Evolutionary conservation across 2,888 invertebrate species (phyloP).

Genomic region (Mimachlamys varia): DNA sequence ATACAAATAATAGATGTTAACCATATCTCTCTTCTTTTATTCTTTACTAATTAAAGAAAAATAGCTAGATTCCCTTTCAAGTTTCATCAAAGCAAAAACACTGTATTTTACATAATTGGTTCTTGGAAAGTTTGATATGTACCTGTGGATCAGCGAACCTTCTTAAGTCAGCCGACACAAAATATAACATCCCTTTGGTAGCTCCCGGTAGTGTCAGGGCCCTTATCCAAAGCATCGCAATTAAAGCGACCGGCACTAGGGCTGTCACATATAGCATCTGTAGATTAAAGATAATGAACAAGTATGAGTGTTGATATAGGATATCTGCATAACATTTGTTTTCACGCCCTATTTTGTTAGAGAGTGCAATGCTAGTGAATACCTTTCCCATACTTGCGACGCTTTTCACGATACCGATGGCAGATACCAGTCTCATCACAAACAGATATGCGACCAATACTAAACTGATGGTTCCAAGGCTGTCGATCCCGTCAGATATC

Average conservation of each 20-base stretch:
- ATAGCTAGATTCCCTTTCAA: background rate
- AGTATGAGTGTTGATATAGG: too few relatives aligned
- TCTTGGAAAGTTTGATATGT: background rate
- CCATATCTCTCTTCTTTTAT: background rate
- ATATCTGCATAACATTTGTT: too few relatives aligned
- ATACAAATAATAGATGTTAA: background rate
- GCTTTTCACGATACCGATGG: background rate
- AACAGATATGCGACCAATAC: background rate
- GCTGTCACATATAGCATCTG: background rate
- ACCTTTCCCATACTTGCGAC: background rate
- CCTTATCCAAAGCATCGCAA: background rate
- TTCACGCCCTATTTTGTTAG: too few relatives aligned
- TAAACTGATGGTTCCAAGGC: background rate
- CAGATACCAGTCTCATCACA: background rate
- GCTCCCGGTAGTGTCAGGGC: background rate
- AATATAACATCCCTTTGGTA: background rate
- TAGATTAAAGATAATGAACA: too few relatives aligned
- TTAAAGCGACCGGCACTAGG: background rate
- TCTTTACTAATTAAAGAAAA: background rate
- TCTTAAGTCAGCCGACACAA: conserved; percentile 7
- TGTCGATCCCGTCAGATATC: background rate
- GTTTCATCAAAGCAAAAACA: background rate
- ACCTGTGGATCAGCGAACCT: conserved; percentile 28
- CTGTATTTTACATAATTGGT: background rate
- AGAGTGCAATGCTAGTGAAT: background rate